Conservation (phyloP, 2,797 vertebrate genomes). For the Lophius americanus region DNA sequence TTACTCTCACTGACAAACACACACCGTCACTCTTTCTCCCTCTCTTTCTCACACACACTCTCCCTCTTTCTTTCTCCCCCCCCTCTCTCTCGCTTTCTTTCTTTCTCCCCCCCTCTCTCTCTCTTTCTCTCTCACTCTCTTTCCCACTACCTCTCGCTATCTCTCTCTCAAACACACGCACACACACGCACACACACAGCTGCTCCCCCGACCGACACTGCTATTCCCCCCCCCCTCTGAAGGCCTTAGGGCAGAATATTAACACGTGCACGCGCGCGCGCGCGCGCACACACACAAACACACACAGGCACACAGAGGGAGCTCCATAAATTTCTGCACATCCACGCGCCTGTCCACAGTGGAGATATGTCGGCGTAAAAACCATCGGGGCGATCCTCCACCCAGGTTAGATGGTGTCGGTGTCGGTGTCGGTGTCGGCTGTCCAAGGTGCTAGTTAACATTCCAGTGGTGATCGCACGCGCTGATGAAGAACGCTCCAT, state of each 20-base stretch:
- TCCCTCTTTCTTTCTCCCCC: constrained; percentile 28
- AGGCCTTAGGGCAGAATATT: constrained; percentile 71
- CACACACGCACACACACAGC: constrained; percentile 57
- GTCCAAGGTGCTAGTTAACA: constrained; percentile 82
- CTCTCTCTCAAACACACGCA: constrained; percentile 22
- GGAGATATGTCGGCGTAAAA: constrained; percentile 31
- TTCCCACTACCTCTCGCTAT: neutral
- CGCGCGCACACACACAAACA: constrained; percentile 15
- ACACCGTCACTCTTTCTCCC: neutral
- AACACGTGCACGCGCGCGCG: constrained; percentile 44
- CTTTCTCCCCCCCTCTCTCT: neutral
- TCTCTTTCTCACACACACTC: neutral
- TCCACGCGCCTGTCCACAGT: constrained; percentile 14
- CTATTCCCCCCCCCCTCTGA: constrained; percentile 38
- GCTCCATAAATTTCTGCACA: constrained; percentile 51
- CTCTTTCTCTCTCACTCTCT: constrained; percentile 4
- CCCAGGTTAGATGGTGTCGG: constrained; percentile 50
- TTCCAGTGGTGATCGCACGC: constrained; percentile 80
- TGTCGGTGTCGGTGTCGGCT: constrained; percentile 63
- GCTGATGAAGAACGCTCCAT: constrained; percentile 78
- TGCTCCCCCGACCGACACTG: constrained; percentile 59
- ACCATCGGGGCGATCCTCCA: constrained; percentile 43
- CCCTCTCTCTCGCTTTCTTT: neutral
- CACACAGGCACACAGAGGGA: constrained; percentile 14
- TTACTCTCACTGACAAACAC: constrained; percentile 31